Percentiles rank a stretch among this genome's conserved stretches.
phyloP scores from a whole-genome alignment of 2,888 invertebrate genomes.

The Cryptus armator region DNA sequence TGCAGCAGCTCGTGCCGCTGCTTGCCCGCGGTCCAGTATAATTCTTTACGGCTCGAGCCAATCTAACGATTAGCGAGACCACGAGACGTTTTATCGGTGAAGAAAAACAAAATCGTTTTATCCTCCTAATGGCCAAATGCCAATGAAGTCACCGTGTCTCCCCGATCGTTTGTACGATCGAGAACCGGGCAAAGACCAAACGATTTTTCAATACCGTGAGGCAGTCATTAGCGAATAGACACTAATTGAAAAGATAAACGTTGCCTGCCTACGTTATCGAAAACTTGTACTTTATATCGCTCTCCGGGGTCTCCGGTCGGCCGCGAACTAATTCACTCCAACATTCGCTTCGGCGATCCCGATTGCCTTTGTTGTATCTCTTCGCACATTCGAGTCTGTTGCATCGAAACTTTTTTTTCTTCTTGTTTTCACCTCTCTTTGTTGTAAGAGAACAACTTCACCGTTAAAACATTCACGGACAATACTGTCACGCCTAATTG shows the following conservation, averaged over 20 bases:
- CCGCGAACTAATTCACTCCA: conserved; percentile 1
- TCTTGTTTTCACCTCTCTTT: neutral
- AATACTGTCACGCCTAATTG: conserved; percentile 43
- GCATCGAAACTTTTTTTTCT: neutral
- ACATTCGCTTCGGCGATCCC: conserved; percentile 19
- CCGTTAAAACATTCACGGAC: conserved; percentile 1
- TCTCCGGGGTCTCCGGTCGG: conserved; percentile 36
- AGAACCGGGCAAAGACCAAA: conserved; percentile 28
- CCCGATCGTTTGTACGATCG: conserved; percentile 47
- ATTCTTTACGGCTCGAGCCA: conserved; percentile 45
- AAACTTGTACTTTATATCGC: conserved; percentile 57
- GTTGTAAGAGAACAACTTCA: neutral
- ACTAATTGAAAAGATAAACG: conserved; percentile 77
- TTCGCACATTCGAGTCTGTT: neutral
- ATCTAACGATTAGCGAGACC: conserved; percentile 59
- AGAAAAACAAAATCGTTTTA: conserved; percentile 67
- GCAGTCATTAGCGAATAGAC: conserved; percentile 74
- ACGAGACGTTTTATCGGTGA: conserved; percentile 49
- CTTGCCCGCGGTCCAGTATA: conserved; percentile 19
- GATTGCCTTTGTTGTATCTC: conserved; percentile 23
- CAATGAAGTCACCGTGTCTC: conserved; percentile 52
- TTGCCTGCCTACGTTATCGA: conserved; percentile 71
- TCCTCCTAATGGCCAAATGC: conserved; percentile 70
- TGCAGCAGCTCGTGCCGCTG: conserved; percentile 16
- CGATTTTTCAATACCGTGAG: conserved; percentile 38